Conservation (phyloP, 1,140 invertebrate species). For the Daktulosphaira vitifoliae region DNA sequence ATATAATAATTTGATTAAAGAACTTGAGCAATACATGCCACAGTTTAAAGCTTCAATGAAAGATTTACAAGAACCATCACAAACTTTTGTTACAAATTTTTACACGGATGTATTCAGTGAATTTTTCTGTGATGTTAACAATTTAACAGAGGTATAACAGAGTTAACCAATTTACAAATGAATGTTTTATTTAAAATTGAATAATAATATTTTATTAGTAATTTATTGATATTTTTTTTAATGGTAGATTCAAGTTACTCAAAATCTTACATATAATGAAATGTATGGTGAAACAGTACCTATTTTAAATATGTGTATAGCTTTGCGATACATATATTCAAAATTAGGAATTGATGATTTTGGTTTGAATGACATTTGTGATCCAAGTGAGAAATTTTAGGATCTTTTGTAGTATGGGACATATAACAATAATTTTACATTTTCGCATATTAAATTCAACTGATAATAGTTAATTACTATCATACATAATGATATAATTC, state of each 20-base stretch:
- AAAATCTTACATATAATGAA: slow-evolving; percentile 19
- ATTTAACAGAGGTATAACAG: slow-evolving; percentile 9
- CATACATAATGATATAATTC: too few relatives aligned
- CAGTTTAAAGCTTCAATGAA: slow-evolving; percentile 11
- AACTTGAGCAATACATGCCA: slow-evolving; percentile 17
- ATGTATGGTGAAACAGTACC: slow-evolving; percentile 20
- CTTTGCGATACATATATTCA: slow-evolving; percentile 8
- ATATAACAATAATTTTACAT: background rate
- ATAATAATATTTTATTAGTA: too few relatives aligned
- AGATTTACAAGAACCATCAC: slow-evolving; percentile 19
- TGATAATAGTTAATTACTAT: too few relatives aligned
- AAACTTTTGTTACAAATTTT: slow-evolving; percentile 11
- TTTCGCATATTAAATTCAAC: background rate
- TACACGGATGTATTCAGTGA: slow-evolving; percentile 3
- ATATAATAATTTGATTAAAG: slow-evolving; percentile 2
- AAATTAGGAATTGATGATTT: slow-evolving; percentile 29
- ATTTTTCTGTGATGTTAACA: slow-evolving; percentile 21
- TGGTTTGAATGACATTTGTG: slow-evolving; percentile 27
- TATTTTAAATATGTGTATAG: slow-evolving; percentile 26
- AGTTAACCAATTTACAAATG: too few relatives aligned
- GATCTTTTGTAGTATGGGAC: too few relatives aligned
- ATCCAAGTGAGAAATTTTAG: slow-evolving; percentile 5
- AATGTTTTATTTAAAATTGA: too few relatives aligned
- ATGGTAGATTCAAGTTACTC: slow-evolving; percentile 9
- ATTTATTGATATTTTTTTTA: too few relatives aligned